A percentile compares a stretch with the other conserved stretches of the same genome.
Conservation (phyloP, 2,113 vertebrate genomes). For the Oxygymnocypris stewartii region DNA sequence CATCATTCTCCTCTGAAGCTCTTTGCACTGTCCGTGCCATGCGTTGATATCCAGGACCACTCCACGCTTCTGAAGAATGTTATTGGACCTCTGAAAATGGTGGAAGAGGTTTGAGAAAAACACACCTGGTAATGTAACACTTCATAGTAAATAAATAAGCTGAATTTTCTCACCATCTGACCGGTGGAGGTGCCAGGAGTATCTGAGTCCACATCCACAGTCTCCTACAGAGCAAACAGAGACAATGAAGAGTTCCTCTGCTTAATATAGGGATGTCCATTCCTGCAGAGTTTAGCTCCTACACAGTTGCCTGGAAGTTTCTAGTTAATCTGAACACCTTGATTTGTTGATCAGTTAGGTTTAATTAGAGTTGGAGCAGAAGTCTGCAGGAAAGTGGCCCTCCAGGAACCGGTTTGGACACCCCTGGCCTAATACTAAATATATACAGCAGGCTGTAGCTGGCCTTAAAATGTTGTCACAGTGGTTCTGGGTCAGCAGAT, state of each 20-base stretch:
- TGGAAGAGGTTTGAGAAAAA: neutral
- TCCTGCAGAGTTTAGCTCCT: neutral
- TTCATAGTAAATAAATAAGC: neutral
- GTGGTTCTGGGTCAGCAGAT: neutral
- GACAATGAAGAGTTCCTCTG: neutral
- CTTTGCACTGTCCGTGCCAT: slow-evolving; percentile 86
- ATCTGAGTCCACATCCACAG: slow-evolving; percentile 90
- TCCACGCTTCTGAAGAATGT: slow-evolving; percentile 65
- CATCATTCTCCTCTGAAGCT: slow-evolving; percentile 86
- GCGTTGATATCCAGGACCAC: slow-evolving; percentile 74
- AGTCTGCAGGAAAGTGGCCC: neutral
- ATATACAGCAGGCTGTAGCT: neutral
- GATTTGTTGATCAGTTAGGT: neutral
- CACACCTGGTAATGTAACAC: neutral
- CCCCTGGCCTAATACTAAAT: neutral
- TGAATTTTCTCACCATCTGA: slow-evolving; percentile 77
- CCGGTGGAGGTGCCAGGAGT: slow-evolving; percentile 93
- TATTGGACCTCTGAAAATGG: slow-evolving; percentile 54
- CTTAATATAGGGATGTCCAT: neutral
- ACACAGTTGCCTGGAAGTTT: neutral
- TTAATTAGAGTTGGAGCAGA: neutral
- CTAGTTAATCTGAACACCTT: neutral
- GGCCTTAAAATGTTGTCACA: neutral
- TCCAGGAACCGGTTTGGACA: neutral
- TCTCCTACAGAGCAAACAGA: slow-evolving; percentile 60